Evolutionary conservation across 2,888 invertebrate genomes (phyloP).

Genomic region (Julus scandinavius): DNA sequence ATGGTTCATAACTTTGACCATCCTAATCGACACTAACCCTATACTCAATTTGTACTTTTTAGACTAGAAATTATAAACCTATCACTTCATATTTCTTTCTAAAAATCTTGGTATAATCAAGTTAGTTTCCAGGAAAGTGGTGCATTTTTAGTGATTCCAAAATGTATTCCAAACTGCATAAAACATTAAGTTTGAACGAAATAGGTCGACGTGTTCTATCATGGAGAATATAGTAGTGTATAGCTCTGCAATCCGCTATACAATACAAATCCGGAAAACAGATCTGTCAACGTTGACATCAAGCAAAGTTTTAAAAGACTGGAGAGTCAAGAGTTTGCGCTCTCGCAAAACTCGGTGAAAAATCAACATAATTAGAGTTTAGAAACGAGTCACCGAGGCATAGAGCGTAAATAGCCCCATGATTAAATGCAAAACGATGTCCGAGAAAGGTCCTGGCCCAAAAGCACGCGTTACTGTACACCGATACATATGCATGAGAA

Average conservation of each 20-base stretch:
- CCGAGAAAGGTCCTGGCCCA: background rate
- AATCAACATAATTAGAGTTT: conserved; percentile 36
- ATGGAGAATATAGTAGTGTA: background rate
- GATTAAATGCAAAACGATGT: conserved; percentile 34
- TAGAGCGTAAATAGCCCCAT: conserved; percentile 17
- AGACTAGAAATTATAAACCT: background rate
- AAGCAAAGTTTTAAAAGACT: conserved; percentile 23
- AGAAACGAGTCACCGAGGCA: background rate
- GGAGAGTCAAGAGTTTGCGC: background rate
- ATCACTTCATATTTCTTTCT: background rate
- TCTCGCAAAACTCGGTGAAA: background rate
- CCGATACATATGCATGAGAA: conserved; percentile 43
- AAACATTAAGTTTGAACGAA: conserved; percentile 8
- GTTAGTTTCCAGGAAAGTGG: background rate
- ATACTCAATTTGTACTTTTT: background rate
- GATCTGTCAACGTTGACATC: conserved; percentile 23
- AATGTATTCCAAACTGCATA: background rate
- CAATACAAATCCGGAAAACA: background rate
- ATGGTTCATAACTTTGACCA: too few relatives aligned
- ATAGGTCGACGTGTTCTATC: background rate
- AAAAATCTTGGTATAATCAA: background rate
- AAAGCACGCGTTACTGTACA: background rate
- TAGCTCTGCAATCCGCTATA: background rate
- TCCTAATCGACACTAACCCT: too few relatives aligned
- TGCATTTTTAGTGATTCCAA: background rate